Base-by-base conservation (phyloP, 1,140 invertebrate genomes). In the Drosophila dunni region DNA sequence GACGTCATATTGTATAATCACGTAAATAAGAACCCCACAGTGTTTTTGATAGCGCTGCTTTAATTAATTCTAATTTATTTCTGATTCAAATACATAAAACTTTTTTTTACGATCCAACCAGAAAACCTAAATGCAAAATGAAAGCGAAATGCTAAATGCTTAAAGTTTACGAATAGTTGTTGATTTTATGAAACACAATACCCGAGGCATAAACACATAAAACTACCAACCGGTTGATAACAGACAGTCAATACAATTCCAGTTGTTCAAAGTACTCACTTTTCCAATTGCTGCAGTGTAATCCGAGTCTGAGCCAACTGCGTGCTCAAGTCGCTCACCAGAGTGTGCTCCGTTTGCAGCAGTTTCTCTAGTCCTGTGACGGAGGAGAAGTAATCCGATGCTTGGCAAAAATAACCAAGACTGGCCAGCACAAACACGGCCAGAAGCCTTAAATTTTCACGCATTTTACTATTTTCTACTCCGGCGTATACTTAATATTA, bases 301-400 rank as follows among this genome's bases (percentile, higher is more conserved):
- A 94, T 93, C 90, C 97, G 96, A 91, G 98, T 96, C 44, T 95
- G 94, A 17, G 94, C 91, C 50, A 99, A 95, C 92, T 97, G 98
- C 15, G 95, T 93, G 77, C 97, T 95, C 50, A 99, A 93, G 24
- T 96, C 96, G 71, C 95, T 93, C 69, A 98, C 95, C 46, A 99
- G 95, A 63, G 96, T 95, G 34, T 95, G 94, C 93, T 99, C 97
- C 3, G 97, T 98, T 79, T 96, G 94, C 29, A 99, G 92, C 10
- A 98, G 93, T 70, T 96, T 95, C 92, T 98, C 97, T 83, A 98
- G 94, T 78, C 98, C 97, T 5, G 95, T 96, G 73, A 98, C 93
- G 8, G 97, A 97, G 0, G 97, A 98, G 91, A 97, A 99, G 7
- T 98, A 93, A 93, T 98, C 91, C 63, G 84, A 71, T n/a, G 84